Evolutionary conservation across 2,113 vertebrate genomes (phyloP), one percentile per base, ranked within the genome.

Genomic region (Pseudolaguvia tuberculata): DNA sequence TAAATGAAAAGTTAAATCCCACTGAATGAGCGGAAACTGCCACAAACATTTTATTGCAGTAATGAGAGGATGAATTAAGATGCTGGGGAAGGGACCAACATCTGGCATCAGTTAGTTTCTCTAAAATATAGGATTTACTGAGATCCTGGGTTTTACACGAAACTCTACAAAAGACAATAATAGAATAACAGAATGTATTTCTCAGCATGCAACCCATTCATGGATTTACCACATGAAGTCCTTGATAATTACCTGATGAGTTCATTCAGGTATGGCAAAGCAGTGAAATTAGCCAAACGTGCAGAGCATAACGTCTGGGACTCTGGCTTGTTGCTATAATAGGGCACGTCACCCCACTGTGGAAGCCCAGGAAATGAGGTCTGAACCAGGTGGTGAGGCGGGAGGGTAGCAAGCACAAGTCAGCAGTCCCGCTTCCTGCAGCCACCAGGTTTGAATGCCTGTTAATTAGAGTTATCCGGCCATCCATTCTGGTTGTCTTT

Each of bases 391-490:
- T 81, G 79, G 75, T 31, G 72, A 78, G 79, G 52, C 35, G 63
- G 61, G 76, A 77, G 63, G 79, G 73, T 78, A 66, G 73, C 63
- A 31, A 57, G 52, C 73, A 75, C 39, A 72, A 52, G 67, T 80
- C 68, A 81, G 71, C 71, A 73, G 66, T 52, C 75, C 55, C 31
- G 65, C 71, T 78, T 80, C 75, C 79, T 78, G 79, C 67, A 51
- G 67, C 62, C 75, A 53, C 52, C 53, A 59, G 35, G 71, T 80
- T 74, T 71, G 58, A 81, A 81, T 39, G 76, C 70, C 66, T 53
- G 79, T 78, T 78, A 81, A 78, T 78, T 81, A 78, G 72, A 63
- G 76, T 42, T 48, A 21, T 72, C 72, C 57, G 73, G 72, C 79
- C 77, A 66, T 77, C 72, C 45, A 70, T 61, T 72, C 74, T 70